phyloP scores from a whole-genome alignment of 2,888 invertebrate species.

The Caenorhabditis macrosperma region DNA sequence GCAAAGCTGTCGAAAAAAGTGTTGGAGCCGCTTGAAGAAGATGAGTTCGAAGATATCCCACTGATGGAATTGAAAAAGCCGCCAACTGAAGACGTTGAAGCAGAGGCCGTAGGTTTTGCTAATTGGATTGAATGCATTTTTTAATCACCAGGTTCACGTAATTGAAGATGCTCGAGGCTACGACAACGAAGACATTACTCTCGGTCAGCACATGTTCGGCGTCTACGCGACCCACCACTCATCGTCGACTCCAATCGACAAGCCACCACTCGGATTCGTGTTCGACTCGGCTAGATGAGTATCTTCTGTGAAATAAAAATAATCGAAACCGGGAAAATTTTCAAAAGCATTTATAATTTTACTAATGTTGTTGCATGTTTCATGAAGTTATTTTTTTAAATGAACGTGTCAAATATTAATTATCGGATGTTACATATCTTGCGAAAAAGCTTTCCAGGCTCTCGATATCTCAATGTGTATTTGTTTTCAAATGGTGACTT shows the following conservation, averaged over 20 bases:
- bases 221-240: conserved; percentile 48
- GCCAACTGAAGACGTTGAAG: background rate
- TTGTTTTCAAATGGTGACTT: background rate
- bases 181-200: conserved; percentile 32
- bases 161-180: conserved; percentile 22
- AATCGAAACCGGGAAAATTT: background rate
- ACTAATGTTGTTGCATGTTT: conserved; percentile 18
- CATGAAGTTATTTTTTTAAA: conserved; percentile 10
- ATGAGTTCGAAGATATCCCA: conserved; percentile 42
- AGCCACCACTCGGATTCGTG: conserved; percentile 26
- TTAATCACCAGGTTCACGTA: background rate
- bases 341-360: background rate
- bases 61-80: conserved; percentile 5
- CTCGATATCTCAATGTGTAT: background rate
- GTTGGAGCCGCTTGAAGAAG: background rate
- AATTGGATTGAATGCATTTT: background rate
- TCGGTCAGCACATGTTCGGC: conserved; percentile 55
- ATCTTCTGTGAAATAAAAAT: conserved; percentile 13
- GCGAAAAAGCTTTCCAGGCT: background rate
- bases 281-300: conserved; percentile 28
- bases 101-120: too few relatives aligned
- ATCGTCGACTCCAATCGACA: conserved; percentile 47
- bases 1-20: background rate
- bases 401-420: background rate
- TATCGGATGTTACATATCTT: background rate